Evolutionary conservation across 2,797 vertebrate species (phyloP).

Genomic region (Neomorphus geoffroyi): DNA sequence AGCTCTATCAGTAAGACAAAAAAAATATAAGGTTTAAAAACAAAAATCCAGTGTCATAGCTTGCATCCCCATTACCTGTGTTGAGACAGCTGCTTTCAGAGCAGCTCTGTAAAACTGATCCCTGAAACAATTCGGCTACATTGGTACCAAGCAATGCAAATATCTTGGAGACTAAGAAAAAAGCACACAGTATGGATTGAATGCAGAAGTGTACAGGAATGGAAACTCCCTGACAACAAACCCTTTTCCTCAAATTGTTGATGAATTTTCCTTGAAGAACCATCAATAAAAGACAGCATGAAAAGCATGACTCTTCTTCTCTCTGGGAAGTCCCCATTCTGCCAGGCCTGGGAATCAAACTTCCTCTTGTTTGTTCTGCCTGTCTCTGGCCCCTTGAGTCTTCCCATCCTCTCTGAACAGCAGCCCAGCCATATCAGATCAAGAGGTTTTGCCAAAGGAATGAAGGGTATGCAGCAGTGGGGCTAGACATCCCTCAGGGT

Average conservation of each 20-base stretch:
- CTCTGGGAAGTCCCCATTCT: background rate
- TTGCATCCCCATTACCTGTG: background rate
- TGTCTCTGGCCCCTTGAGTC: background rate
- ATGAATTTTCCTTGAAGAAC: background rate
- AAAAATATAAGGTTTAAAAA: too few relatives aligned
- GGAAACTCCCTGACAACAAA: background rate
- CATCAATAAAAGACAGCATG: background rate
- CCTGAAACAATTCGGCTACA: background rate
- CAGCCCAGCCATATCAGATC: background rate
- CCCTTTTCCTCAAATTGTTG: background rate
- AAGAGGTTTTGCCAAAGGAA: background rate
- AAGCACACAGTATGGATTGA: background rate
- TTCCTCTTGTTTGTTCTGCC: background rate
- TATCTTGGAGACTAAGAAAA: background rate
- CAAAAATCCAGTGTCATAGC: background rate
- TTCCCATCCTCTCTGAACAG: background rate
- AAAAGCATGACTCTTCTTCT: background rate
- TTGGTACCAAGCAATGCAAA: background rate
- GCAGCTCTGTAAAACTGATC: background rate
- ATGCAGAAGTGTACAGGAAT: background rate
- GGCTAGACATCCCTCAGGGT: background rate
- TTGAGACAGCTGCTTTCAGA: background rate
- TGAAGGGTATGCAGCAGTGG: background rate
- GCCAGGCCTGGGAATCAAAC: background rate
- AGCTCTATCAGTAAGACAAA: too few relatives aligned